Conservation (phyloP, 2,113 vertebrate genomes). For the Centrocercus urophasianus region DNA sequence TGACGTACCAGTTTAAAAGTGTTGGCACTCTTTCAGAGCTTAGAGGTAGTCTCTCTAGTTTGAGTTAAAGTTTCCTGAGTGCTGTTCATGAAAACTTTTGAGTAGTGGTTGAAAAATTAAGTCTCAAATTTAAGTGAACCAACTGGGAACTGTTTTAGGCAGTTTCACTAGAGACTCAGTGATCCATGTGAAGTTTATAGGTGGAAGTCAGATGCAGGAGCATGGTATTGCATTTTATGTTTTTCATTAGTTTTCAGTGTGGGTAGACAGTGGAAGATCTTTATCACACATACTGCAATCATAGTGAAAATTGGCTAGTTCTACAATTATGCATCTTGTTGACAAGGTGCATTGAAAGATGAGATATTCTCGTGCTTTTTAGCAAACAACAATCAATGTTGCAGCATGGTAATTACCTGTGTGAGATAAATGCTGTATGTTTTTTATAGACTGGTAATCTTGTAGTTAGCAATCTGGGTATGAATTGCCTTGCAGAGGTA, state of each 20-base stretch:
- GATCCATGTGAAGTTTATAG: background rate
- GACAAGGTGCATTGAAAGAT: background rate
- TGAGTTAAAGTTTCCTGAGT: background rate
- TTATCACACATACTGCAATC: rapidly evolving
- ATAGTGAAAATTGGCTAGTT: background rate
- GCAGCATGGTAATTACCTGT: background rate
- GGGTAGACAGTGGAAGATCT: background rate
- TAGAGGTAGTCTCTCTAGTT: background rate
- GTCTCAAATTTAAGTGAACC: background rate
- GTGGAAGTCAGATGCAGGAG: background rate
- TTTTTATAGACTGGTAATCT: background rate
- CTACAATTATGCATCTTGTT: background rate
- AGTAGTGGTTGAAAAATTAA: background rate
- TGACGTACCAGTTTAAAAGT: background rate
- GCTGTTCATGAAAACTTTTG: background rate
- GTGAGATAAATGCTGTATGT: background rate
- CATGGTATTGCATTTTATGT: background rate
- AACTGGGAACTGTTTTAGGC: background rate
- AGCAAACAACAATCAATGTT: background rate
- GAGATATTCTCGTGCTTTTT: background rate
- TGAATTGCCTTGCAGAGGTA: background rate
- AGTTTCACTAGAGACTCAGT: background rate
- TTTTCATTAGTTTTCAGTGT: background rate
- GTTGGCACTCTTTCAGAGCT: background rate
- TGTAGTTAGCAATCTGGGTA: background rate